These are phyloP conservation scores for Archaeoteleia sp. DNA, from an alignment of 2,888 invertebrate species.

Conservation along the genomic window DNA sequence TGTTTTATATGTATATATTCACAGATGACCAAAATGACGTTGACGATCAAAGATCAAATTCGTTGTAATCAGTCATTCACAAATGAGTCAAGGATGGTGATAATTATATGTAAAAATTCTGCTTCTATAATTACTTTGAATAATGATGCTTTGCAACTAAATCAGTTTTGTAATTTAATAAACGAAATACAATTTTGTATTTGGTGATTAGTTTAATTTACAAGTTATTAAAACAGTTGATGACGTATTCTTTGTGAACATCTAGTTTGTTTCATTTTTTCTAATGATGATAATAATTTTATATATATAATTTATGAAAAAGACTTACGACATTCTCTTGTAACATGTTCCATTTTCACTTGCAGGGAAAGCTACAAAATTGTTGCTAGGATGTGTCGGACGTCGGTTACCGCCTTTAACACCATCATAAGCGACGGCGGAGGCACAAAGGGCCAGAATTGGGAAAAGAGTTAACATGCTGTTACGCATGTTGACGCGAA, in stretches of 20 bases:
- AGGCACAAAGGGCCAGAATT: slow-evolving; percentile 50
- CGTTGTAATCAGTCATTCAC: slow-evolving; percentile 8
- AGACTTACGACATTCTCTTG: slow-evolving; percentile 81
- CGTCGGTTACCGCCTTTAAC: slow-evolving; percentile 60
- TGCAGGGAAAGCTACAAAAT: slow-evolving; percentile 50
- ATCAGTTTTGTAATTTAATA: neutral
- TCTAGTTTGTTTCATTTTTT: neutral
- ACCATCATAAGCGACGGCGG: slow-evolving; percentile 56
- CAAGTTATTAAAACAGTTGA: too few relatives aligned
- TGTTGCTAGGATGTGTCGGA: slow-evolving; percentile 17
- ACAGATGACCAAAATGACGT: slow-evolving; percentile 2
- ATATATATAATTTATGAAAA: neutral
- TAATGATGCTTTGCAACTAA: too few relatives aligned
- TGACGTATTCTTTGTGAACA: too few relatives aligned
- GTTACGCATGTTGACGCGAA: slow-evolving; percentile 61
- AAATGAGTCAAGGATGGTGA: slow-evolving; percentile 24
- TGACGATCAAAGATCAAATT: slow-evolving; percentile 20
- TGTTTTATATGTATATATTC: neutral
- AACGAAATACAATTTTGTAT: too few relatives aligned
- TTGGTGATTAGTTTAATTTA: too few relatives aligned
- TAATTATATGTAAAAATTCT: neutral
- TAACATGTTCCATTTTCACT: slow-evolving; percentile 78
- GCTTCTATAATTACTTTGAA: neutral
- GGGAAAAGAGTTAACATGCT: slow-evolving; percentile 47
- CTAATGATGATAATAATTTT: neutral